phyloP scores from a whole-genome alignment of 2,888 invertebrate genomes.

The Torymus texanus region DNA sequence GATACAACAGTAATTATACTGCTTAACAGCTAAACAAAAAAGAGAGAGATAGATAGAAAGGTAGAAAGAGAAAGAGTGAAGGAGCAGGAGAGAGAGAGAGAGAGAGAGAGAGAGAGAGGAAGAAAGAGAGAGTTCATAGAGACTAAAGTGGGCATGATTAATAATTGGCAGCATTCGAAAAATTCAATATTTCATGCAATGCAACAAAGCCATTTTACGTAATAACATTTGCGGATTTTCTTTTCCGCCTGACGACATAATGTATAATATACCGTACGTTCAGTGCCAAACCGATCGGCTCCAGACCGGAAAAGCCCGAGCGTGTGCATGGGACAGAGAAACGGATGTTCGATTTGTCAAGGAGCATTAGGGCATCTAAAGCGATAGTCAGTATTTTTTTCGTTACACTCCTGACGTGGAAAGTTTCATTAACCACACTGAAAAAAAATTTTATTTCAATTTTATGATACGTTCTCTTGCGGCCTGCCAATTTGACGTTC shows the following conservation, averaged over 20 bases:
- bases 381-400: conserved; percentile 12
- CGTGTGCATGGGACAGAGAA: background rate
- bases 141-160: conserved; percentile 10
- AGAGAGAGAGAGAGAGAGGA: background rate
- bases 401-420: background rate
- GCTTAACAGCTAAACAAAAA: background rate
- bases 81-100: too few relatives aligned
- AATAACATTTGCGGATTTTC: conserved; percentile 42
- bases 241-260: conserved; percentile 11
- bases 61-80: background rate
- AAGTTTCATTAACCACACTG: background rate
- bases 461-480: too few relatives aligned
- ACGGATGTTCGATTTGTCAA: conserved; percentile 32
- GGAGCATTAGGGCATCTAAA: conserved; percentile 27
- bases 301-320: conserved; percentile 17
- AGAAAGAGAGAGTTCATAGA: background rate
- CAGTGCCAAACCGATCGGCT: conserved; percentile 41
- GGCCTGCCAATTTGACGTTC: too few relatives aligned
- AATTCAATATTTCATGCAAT: conserved; percentile 37
- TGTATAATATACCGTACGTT: conserved; percentile 40
- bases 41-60: too few relatives aligned
- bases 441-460: background rate
- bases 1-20: background rate
- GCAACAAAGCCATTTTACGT: conserved; percentile 50
- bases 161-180: conserved; percentile 14